These are phyloP conservation scores for Sisyra nigra DNA, from an alignment of 2,888 invertebrate genomes.

Conservation along the genomic window DNA sequence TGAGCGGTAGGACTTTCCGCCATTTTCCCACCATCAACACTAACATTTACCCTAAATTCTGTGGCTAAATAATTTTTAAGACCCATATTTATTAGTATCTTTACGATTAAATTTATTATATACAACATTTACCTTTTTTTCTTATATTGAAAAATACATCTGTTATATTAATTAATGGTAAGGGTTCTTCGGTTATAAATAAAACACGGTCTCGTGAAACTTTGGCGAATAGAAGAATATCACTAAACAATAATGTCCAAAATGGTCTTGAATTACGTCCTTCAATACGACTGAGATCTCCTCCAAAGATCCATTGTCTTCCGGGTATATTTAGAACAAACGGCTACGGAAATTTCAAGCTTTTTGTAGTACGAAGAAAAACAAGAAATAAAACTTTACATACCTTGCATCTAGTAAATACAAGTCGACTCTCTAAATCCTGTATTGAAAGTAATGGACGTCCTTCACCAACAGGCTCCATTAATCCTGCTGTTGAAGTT, in stretches of 20 bases:
- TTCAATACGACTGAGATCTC: constrained; percentile 68
- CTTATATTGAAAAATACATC: constrained; percentile 75
- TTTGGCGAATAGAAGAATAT: constrained; percentile 70
- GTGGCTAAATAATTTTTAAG: constrained; percentile 39
- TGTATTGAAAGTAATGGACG: constrained; percentile 65
- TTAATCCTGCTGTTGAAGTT: constrained; percentile 66
- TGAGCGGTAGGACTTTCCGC: constrained; percentile 59
- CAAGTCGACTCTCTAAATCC: constrained; percentile 72
- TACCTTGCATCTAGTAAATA: constrained; percentile 80
- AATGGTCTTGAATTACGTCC: constrained; percentile 66
- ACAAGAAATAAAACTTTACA: too few species aligned
- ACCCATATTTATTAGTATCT: neutral
- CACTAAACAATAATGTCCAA: constrained; percentile 74
- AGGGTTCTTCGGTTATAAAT: constrained; percentile 76
- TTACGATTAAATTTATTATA: neutral
- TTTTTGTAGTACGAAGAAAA: constrained; percentile 1
- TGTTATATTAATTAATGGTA: constrained; percentile 58
- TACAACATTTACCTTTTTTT: constrained; percentile 46
- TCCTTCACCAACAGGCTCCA: constrained; percentile 75
- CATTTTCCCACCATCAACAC: constrained; percentile 36
- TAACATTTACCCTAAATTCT: constrained; percentile 66
- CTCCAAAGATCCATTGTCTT: constrained; percentile 81
- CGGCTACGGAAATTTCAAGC: constrained; percentile 36
- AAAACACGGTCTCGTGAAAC: constrained; percentile 74
- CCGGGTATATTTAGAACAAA: constrained; percentile 71